Evolutionary conservation across 2,113 vertebrate species (phyloP).

Genomic region (Eubucco bourcierii): DNA sequence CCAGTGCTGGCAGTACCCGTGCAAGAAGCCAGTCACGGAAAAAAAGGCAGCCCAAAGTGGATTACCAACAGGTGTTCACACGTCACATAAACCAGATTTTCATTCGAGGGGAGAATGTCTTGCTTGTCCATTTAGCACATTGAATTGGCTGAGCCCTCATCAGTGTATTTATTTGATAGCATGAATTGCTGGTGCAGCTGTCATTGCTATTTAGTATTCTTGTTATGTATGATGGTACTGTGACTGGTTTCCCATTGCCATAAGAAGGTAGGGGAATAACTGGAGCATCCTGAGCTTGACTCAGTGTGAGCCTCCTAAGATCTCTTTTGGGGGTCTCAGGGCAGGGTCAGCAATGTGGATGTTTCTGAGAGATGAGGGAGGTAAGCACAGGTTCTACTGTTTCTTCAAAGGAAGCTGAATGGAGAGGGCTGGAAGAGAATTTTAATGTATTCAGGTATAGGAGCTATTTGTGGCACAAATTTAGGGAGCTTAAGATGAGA

Average conservation of each 20-base stretch:
- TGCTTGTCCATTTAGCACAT: constrained; percentile 88
- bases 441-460: background rate
- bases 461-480: background rate
- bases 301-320: background rate
- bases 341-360: background rate
- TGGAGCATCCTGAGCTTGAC: constrained; percentile 9
- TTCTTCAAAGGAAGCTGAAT: background rate
- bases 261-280: background rate
- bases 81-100: constrained; percentile 96
- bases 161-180: constrained; percentile 54
- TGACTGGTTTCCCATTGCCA: background rate
- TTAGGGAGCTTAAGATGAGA: background rate
- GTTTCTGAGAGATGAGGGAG: background rate
- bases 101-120: constrained; percentile 93
- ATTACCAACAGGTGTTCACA: constrained; percentile 88
- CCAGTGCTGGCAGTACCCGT: constrained; percentile 51
- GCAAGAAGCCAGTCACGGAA: constrained; percentile 65
- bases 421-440: background rate
- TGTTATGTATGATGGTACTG: background rate
- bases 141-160: constrained; percentile 59
- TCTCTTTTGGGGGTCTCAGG: background rate
- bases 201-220: constrained; percentile 40
- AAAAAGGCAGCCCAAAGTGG: constrained; percentile 76
- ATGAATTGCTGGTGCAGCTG: constrained; percentile 63
- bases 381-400: background rate